These are phyloP conservation scores for Pelodiscus sinensis DNA, from an alignment of 2,113 vertebrate species.

Conservation along the genomic window DNA sequence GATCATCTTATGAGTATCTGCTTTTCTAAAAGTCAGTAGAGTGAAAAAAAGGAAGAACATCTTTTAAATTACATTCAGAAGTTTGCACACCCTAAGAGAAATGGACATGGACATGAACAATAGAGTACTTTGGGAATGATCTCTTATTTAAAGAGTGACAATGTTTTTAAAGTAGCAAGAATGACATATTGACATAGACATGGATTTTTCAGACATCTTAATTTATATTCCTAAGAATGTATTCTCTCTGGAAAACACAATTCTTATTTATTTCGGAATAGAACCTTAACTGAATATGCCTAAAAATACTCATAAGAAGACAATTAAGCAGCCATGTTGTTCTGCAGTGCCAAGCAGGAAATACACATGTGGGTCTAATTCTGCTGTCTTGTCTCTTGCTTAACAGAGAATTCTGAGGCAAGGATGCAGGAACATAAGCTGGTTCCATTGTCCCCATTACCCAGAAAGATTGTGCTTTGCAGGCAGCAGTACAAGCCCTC, in stretches of 20 bases:
- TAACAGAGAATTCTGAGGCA: neutral
- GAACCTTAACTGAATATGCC: neutral
- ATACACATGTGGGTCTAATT: neutral
- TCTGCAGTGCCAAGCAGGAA: neutral
- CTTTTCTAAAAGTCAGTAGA: neutral
- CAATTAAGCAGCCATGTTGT: neutral
- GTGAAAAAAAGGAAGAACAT: neutral
- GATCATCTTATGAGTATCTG: neutral
- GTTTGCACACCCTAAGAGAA: neutral
- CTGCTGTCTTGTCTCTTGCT: neutral
- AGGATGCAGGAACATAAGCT: neutral
- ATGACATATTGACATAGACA: neutral
- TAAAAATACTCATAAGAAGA: neutral
- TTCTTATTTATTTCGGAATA: neutral
- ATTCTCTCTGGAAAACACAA: constrained; percentile 20
- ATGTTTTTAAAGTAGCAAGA: constrained; percentile 15
- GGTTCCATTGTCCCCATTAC: neutral
- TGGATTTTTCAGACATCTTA: constrained; percentile 1
- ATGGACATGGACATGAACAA: neutral
- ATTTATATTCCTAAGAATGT: constrained; percentile 15
- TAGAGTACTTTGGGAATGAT: neutral
- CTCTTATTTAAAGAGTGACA: neutral
- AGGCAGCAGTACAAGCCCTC: neutral
- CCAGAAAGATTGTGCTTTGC: neutral
- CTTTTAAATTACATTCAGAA: neutral